Evolutionary conservation across 2,888 invertebrate genomes (phyloP), one percentile per base, ranked within the genome.

Genomic region (Tyria jacobaeae): DNA sequence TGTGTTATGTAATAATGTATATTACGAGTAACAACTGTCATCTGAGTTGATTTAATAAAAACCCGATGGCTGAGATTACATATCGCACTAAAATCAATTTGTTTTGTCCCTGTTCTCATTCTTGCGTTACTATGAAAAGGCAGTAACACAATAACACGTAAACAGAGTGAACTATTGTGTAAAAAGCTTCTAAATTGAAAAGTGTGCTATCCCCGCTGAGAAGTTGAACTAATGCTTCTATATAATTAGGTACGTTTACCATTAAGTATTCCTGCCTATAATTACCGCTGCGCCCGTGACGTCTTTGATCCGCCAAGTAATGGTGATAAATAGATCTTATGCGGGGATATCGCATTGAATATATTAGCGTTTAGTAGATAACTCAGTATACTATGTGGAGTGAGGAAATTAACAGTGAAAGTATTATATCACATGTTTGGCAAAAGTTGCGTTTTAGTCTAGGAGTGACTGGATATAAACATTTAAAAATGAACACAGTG

Each of bases 261-360:
- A 91, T 90, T 89, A 89, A 89, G 83, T 90, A 90, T 90, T 87
- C 88, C 81, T 84, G 79, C 82, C 84, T 85, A 86, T 90, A 91
- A 92, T 91, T 90, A 90, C 84, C 81, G 84, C 78, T 81, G 82
- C 80, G 81, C 85, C 86, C 80, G 85, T 88, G 90, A 89, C 90
- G 89, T 83, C 83, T 77, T 83, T 91, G 89, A 91, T 89, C 88
- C 88, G 76, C 79, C 84, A 75, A 82, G 85, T 91, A 91, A 92
- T 90, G 87, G 87, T 89, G 91, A 92, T 91, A 91, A 91, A 90
- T 91, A 91, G 89, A 89, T 88, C 84, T 79, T 79, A 82, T 80
- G 81, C 75, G 76, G 78, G 66, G 64, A 76, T 89, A 89, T 85
- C 80, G 79, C 79, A 76, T 83, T 79, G 85, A 86, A 88, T 89